phyloP scores from a whole-genome alignment of 1,140 invertebrate species.

The Babylonia areolata region DNA sequence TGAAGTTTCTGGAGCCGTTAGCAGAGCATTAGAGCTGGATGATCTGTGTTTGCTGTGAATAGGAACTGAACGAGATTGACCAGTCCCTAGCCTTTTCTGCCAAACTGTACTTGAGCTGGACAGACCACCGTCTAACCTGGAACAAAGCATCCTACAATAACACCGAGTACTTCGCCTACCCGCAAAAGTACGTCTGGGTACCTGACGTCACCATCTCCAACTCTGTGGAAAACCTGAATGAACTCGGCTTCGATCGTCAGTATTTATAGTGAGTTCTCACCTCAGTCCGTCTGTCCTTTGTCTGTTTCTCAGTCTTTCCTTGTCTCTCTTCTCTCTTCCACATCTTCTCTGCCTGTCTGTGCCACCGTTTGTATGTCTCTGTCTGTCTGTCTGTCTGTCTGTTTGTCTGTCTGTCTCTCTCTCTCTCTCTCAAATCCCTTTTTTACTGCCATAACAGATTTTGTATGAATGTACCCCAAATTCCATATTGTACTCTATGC shows the following conservation, averaged over 20 bases:
- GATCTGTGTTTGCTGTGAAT: too few relatives aligned
- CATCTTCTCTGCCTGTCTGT: too few relatives aligned
- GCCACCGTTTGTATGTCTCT: background rate
- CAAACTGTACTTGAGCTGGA: background rate
- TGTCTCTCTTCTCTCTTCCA: too few relatives aligned
- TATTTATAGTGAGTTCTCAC: background rate
- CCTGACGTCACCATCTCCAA: slow-evolving; percentile 5
- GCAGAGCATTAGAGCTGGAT: too few relatives aligned
- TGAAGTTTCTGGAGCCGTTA: too few relatives aligned
- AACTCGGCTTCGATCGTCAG: background rate
- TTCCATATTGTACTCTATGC: too few relatives aligned
- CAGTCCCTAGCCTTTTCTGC: background rate
- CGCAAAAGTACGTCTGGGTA: background rate
- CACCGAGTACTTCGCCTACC: background rate
- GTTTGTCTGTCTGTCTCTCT: background rate
- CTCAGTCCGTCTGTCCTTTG: too few relatives aligned
- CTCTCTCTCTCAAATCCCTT: background rate
- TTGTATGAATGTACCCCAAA: too few relatives aligned
- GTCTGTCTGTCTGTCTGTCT: background rate
- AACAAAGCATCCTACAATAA: background rate
- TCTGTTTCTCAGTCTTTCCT: too few relatives aligned
- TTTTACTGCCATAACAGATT: too few relatives aligned
- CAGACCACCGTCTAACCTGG: background rate
- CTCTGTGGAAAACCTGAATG: background rate
- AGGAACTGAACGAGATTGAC: background rate